A percentile compares a stretch with the other conserved stretches of the same genome.
These are phyloP conservation scores for Crematogaster levior DNA, from an alignment of 2,888 invertebrate species.

Conservation along the genomic window DNA sequence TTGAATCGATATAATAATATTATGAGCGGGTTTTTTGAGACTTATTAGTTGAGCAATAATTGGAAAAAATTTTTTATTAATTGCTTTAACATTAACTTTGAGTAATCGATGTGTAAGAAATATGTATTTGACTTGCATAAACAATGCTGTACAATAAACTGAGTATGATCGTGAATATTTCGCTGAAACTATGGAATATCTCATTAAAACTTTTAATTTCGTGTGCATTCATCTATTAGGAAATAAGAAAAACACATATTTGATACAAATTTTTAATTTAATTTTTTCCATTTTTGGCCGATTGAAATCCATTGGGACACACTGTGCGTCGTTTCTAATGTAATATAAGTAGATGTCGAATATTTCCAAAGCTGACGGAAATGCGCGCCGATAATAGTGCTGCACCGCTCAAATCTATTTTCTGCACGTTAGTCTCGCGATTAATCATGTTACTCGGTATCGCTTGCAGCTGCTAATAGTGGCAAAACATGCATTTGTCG, in stretches of 20 bases:
- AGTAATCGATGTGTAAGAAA: too few relatives aligned
- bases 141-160: too few relatives aligned
- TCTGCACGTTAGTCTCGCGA: constrained; percentile 1
- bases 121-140: too few relatives aligned
- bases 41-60: too few relatives aligned
- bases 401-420: constrained; percentile 11
- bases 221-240: not conserved
- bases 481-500: constrained; percentile 18
- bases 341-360: not conserved
- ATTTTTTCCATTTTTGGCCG: constrained; percentile 1
- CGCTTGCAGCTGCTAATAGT: constrained; percentile 13
- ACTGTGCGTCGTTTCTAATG: not conserved
- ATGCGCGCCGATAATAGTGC: constrained; percentile 4
- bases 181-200: too few relatives aligned
- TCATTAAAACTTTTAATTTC: not conserved
- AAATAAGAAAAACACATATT: constrained; percentile 2
- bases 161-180: too few relatives aligned
- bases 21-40: too few relatives aligned
- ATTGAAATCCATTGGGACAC: not conserved
- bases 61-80: too few relatives aligned
- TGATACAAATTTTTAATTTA: not conserved
- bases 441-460: constrained; percentile 42
- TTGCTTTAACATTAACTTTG: too few relatives aligned
- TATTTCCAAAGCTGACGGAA: constrained; percentile 21
- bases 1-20: not conserved